Base-by-base conservation (phyloP, 2,888 invertebrate genomes). In the Oxyscelio sp. region DNA sequence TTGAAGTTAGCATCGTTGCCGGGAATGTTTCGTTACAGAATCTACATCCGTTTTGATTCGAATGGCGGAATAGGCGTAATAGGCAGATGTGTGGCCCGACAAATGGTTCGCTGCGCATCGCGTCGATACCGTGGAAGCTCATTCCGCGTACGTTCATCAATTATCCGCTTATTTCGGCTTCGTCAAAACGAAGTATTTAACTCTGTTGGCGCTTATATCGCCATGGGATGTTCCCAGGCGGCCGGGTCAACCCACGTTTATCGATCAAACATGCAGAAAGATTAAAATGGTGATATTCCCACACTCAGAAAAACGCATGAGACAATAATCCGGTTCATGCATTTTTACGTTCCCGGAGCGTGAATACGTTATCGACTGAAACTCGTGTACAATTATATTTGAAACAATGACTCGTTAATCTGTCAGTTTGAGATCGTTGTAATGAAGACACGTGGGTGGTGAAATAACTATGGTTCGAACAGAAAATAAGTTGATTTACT, bases 201-300 rank as follows among this genome's bases (percentile, higher is more conserved):
- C 73, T 73, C 34, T 34, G 34, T 59, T 15, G 58, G 58, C 34
- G 59, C 45, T 65, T 50, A n/a, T 65, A 31, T 9, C 48, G 21
- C 17, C n/a, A 65, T 56, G 43, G 34, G 52, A 48, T 52, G 52
- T 58, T n/a, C n/a, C n/a, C n/a, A 31, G 48, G 19, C 24, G 59
- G 34, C 34, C 27, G 45, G 71, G 71, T 58, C 71, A 48, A 71
- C 45, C 48, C 34, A 21, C 43, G 54, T 54, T 65, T 65, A 75
- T 65, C 75, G 63, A 65, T 75, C 66, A 66, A 75, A 75, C 65
- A 59, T 27, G 50, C 34, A 24, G 56, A 45, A 63, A 65, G 63
- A 56, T 45, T 54, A 56, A 52, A 63, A 15, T 27, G 54, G 40
- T 38, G 43, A 59, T n/a, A n/a, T n/a, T 63, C 27, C 27, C 27